These are phyloP conservation scores for Antidorcas marsupialis DNA, from an alignment of 2,113 vertebrate species.

Conservation along the genomic window DNA sequence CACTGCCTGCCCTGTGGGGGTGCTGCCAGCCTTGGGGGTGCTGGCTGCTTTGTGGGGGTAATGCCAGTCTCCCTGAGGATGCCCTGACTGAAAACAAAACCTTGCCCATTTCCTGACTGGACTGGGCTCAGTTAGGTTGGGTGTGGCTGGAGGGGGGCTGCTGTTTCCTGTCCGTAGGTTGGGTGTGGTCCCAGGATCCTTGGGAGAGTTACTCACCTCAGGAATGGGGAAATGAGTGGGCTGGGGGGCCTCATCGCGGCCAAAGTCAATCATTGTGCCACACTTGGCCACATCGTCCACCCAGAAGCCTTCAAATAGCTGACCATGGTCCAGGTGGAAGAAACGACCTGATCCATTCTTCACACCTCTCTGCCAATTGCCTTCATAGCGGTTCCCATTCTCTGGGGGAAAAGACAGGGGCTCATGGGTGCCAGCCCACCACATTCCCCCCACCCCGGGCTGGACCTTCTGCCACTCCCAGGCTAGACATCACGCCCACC, in stretches of 20 bases:
- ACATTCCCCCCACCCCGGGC: rapidly evolving
- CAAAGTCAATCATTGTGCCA: constrained; percentile 87
- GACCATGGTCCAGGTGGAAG: constrained; percentile 85
- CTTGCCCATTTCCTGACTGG: not conserved
- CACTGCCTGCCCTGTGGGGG: not conserved
- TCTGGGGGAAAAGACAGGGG: constrained; percentile 53
- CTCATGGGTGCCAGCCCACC: not conserved
- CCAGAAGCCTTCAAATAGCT: constrained; percentile 91
- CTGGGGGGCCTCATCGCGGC: constrained; percentile 77
- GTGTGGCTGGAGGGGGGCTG: not conserved
- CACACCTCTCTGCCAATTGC: constrained; percentile 88
- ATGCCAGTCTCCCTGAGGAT: not conserved
- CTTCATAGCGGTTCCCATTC: constrained; percentile 90
- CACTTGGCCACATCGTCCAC: constrained; percentile 86
- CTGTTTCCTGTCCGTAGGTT: not conserved
- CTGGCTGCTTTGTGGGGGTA: not conserved
- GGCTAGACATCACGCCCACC: not conserved
- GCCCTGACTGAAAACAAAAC: not conserved
- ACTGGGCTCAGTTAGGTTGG: not conserved
- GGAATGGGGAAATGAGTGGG: constrained; percentile 88
- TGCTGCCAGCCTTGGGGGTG: not conserved
- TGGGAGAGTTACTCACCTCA: constrained; percentile 80
- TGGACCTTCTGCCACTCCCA: not conserved
- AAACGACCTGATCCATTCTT: constrained; percentile 88
- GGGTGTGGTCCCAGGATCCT: not conserved